Base-by-base conservation (phyloP, 1,140 invertebrate species). In the Lepidurus arcticus region DNA sequence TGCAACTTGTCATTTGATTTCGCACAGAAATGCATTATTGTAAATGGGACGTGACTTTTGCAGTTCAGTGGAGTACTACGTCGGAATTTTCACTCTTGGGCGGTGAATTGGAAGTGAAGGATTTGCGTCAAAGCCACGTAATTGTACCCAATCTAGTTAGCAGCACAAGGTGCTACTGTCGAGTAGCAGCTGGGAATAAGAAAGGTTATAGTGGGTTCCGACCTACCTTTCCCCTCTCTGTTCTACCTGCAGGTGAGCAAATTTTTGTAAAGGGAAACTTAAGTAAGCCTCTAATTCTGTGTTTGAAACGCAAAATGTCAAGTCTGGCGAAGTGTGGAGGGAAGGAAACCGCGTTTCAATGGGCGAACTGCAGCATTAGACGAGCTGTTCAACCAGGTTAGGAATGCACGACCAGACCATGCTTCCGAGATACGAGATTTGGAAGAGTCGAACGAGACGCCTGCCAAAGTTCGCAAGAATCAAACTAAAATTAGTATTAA, bases 401-500 rank as follows among this genome's bases (percentile, higher is more conserved):
- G 89, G 75, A 86, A 89, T 74, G 86, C 89, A 0, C 87, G 92
- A 47, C 91, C 90, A 1, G 88, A 89, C 10, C 86, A 87, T 81
- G 88, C 88, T 77, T 86, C 86, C 1, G 87, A 87, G 79, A 82
- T 87, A 53, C 80, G 81, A 75, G 81, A 80, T n/a, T 80, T 84
- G 53, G 81, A 83, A 73, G 80, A 80, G 21, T 47, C 76, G 21
- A 26, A n/a, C 76, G 89, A 90, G 44, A 86, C 87, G 6, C 87
- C 87, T 4, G 87, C 86, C 3, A 82, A 88, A 65, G 88, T 92
- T 83, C 84, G 88, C 83, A 88, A 92, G 84, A 86, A 87, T 82
- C 88, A 92, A 83, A 94, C 95, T 84, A 94, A 94, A 79, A 94
- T 94, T 76, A 95, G 95, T 73, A 95, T 98, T 73, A 93, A 96